Base-by-base conservation (phyloP, 2,113 vertebrate species). In the Proterorhinus semilunaris region DNA sequence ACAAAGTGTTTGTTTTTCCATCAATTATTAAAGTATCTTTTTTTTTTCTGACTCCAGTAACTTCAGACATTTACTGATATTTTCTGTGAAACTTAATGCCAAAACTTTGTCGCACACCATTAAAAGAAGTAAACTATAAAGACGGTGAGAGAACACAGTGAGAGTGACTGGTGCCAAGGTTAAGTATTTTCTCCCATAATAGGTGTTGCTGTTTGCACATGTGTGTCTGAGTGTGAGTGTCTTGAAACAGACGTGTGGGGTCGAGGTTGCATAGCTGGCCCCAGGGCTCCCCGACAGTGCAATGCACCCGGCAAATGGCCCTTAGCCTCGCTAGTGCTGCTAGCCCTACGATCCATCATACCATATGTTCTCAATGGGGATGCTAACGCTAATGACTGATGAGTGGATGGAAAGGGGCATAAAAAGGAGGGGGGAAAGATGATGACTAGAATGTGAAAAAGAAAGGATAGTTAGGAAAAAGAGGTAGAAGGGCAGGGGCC, bases 321-420 rank as follows among this genome's bases (percentile, higher is more conserved):
- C 90, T 92, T 93, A 93, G 92, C 91, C 89, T 91, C 83, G 81
- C 91, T 91, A 93, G 89, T 76, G 81, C 91, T 85, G 78, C 89
- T 91, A 93, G 91, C 91, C 83, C 91, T 88, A 49, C 86, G 74
- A 94, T 93, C 91, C 92, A 93, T 94, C 93, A 94, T 90, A 91
- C 91, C 93, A 93, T 92, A 94, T 93, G 92, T 88, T 93, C 92
- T 92, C 92, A 91, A 91, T 92, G 88, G 92, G 93, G 93, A 93
- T 84, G 89, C 91, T 90, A 85, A 90, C 85, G 88, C 88, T 93
- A 93, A 93, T 93, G 92, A 93, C 88, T 82, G 91, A 94, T 92
- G 89, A 90, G 88, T 82, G 75, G 76, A 81, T 80, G 76, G 64
- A 79, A 82, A 78, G 54, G 65, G 78, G 76, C 65, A 69, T 66